Evolutionary conservation across 2,888 invertebrate species (phyloP), one percentile per base, ranked within the genome.

Genomic region (Choreutis nemorana): DNA sequence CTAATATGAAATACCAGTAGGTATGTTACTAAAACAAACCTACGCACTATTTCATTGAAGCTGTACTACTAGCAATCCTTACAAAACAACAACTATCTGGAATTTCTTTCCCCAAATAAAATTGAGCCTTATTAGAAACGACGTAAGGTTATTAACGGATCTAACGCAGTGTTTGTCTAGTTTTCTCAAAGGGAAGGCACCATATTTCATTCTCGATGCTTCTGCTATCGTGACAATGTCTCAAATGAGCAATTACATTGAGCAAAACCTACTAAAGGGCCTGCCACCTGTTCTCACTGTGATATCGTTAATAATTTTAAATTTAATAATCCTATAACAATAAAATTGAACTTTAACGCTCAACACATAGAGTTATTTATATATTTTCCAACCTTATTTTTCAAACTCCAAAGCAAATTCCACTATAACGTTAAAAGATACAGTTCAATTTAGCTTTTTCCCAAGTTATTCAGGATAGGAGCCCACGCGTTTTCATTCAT

Each of bases 401-500:
- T 26, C 14, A 6, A 8, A 14, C 0, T 8, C 24, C 32, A 39
- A 42, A 33, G 33, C 29, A 53, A 44, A 46, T 36, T 47, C n/a
- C n/a, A n/a, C n/a, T n/a, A n/a, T 57, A 57, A 14, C 31, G 23
- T 29, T 48, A 37, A 16, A 29, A 18, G 20, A 29, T 8, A 9
- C 23, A 26, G 29, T 14, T 31, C 34, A 40, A 35, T 35, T 23
- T 31, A 36, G 38, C 36, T 35, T 39, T 64, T n/a, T n/a, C n/a
- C n/a, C n/a, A n/a, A n/a, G n/a, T n/a, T n/a, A 68, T 71, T 55
- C 56, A 52, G 61, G 65, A 75, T 72, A 62, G 44, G 52, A 35
- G 35, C 77, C 77, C 58, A 75, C 77, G 56, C 71, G 50, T 55
- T 71, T 73, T 71, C 71, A 60, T 72, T 70, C 61, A 63, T 70